A percentile compares a stretch with the other conserved stretches of the same genome.
Evolutionary conservation across 1,140 invertebrate species (phyloP).

Genomic region (Wasmannia auropunctata): DNA sequence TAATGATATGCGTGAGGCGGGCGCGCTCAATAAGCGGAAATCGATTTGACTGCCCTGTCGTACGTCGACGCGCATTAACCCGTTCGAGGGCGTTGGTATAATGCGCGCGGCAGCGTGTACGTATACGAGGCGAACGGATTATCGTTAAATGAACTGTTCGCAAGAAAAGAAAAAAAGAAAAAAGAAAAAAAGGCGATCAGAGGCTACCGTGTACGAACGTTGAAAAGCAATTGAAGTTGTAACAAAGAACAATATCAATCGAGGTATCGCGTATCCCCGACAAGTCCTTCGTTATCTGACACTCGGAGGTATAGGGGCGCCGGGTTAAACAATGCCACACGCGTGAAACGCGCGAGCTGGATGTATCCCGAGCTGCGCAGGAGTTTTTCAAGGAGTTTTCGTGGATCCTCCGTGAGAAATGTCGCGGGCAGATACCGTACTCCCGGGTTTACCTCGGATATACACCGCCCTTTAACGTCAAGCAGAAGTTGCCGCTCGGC

Average conservation of each 20-base stretch:
- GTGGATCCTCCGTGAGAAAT: slow-evolving; percentile 54
- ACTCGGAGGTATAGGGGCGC: not conserved
- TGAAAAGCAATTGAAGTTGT: not conserved
- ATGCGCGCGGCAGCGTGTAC: slow-evolving; percentile 12
- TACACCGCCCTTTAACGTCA: slow-evolving; percentile 54
- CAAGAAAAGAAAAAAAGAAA: not conserved
- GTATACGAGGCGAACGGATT: slow-evolving; percentile 16
- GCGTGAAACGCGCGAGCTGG: not conserved
- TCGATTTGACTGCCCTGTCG: slow-evolving; percentile 62
- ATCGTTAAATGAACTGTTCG: slow-evolving; percentile 44
- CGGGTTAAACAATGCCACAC: not conserved
- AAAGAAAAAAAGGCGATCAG: not conserved
- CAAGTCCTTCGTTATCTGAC: not conserved
- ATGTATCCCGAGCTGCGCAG: no score
- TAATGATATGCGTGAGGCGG: slow-evolving; percentile 66
- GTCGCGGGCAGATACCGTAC: slow-evolving; percentile 45
- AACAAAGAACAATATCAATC: slow-evolving; percentile 48
- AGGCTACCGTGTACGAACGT: not conserved
- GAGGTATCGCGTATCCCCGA: not conserved
- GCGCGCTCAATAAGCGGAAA: slow-evolving; percentile 63
- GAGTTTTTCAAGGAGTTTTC: not conserved
- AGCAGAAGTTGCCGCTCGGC: slow-evolving; percentile 50
- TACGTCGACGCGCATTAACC: slow-evolving; percentile 56
- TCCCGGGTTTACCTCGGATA: slow-evolving; percentile 11
- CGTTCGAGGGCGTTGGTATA: slow-evolving; percentile 9